Conservation (phyloP, 2,888 invertebrate genomes). For the Caenorhabditis sulstoni region DNA sequence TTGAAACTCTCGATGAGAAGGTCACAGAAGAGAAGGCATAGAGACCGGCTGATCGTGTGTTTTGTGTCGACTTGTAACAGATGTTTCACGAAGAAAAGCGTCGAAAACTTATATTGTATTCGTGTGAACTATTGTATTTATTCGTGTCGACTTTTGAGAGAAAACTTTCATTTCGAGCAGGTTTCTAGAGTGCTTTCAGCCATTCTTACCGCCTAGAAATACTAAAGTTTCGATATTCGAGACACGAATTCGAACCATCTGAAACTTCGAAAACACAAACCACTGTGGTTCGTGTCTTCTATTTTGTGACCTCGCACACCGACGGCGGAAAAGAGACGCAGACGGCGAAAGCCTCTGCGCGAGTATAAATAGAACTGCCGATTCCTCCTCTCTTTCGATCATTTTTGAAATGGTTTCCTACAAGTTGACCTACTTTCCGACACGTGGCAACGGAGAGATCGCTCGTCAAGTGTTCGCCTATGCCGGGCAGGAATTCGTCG, state of each 20-base stretch:
- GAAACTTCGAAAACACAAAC: not conserved
- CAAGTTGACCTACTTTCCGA: slow-evolving; percentile 63
- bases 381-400: not conserved
- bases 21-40: not conserved
- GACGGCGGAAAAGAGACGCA: not conserved
- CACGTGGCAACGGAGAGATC: slow-evolving; percentile 62
- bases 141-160: too few relatives aligned
- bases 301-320: not conserved
- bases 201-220: too few relatives aligned
- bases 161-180: too few relatives aligned
- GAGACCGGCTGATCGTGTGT: not conserved
- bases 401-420: slow-evolving; percentile 59
- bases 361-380: not conserved
- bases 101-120: not conserved
- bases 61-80: not conserved
- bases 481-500: slow-evolving; percentile 64
- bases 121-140: not conserved
- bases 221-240: not conserved
- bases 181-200: too few relatives aligned
- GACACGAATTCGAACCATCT: not conserved
- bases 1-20: not conserved
- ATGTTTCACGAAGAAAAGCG: not conserved
- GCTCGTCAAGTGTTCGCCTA: slow-evolving; percentile 59
- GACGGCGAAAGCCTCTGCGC: not conserved
- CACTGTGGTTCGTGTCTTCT: not conserved